Percentiles rank a stretch among this genome's conserved stretches.
Evolutionary conservation across 2,888 invertebrate genomes (phyloP).

Genomic region (Apantesis nais): DNA sequence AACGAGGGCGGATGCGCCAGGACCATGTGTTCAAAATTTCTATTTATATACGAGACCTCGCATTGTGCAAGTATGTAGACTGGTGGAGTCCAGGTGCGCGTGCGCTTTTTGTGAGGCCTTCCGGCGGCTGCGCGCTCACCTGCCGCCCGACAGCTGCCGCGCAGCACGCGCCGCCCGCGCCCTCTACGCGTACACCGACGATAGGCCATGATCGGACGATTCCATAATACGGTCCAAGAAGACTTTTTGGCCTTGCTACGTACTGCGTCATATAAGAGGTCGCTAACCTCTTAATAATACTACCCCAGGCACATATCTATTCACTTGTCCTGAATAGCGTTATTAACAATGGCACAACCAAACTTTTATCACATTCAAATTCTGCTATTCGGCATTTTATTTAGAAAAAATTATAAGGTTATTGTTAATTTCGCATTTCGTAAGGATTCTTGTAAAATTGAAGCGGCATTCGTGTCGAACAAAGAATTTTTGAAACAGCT

Average conservation of each 20-base stretch:
- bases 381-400: constrained; percentile 35
- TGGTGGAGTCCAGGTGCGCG: constrained; percentile 77
- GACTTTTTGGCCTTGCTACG: constrained; percentile 22
- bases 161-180: constrained; percentile 39
- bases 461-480: constrained; percentile 33
- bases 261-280: constrained; percentile 27
- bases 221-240: neutral
- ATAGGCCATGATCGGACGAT: neutral
- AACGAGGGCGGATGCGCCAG: constrained; percentile 42
- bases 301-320: constrained; percentile 25
- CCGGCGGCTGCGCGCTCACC: constrained; percentile 83
- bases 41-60: constrained; percentile 61
- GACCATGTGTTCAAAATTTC: constrained; percentile 68
- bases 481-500: constrained; percentile 54
- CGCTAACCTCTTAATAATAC: constrained; percentile 33
- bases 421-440: constrained; percentile 32
- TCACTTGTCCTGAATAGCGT: constrained; percentile 29
- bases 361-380: constrained; percentile 32
- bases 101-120: constrained; percentile 81
- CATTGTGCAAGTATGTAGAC: constrained; percentile 77
- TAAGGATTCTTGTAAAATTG: constrained; percentile 41
- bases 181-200: constrained; percentile 24
- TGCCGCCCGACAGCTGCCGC: constrained; percentile 70
- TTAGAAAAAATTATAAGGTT: constrained; percentile 27
- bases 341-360: constrained; percentile 43